phyloP scores from a whole-genome alignment of 2,888 invertebrate species.

The Lasius platythorax region DNA sequence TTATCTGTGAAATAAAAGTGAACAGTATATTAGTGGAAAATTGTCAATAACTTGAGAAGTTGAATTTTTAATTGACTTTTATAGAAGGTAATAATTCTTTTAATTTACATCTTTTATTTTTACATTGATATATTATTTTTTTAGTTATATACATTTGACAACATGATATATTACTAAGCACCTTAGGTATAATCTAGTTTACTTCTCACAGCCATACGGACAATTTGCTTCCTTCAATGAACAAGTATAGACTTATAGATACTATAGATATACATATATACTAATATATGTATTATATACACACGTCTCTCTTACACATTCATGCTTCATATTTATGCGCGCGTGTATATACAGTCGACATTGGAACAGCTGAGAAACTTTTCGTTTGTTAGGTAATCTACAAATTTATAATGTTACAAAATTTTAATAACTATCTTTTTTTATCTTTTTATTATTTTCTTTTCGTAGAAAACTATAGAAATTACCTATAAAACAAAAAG shows the following conservation, averaged over 20 bases:
- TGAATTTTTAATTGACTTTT: conserved; percentile 71
- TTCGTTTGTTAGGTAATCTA: conserved; percentile 10
- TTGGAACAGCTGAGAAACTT: conserved; percentile 19
- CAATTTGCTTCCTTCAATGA: conserved; percentile 85
- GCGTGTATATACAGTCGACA: conserved; percentile 46
- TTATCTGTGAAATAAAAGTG: conserved; percentile 50
- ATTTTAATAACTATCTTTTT: not conserved
- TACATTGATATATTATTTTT: conserved; percentile 84
- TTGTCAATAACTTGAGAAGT: conserved; percentile 67
- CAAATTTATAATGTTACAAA: not conserved
- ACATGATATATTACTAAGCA: conserved; percentile 85
- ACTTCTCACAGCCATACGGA: conserved; percentile 86
- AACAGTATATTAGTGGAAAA: conserved; percentile 13
- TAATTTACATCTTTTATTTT: conserved; percentile 79
- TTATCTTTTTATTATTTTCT: not conserved
- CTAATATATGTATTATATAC: conserved; percentile 28
- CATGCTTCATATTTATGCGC: conserved; percentile 53
- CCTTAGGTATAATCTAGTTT: conserved; percentile 86
- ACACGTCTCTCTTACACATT: conserved; percentile 61
- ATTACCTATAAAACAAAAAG: conserved; percentile 26
- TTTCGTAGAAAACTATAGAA: conserved; percentile 19
- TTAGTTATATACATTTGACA: conserved; percentile 84
- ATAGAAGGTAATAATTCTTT: conserved; percentile 78
- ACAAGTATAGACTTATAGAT: conserved; percentile 81
- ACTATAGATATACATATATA: conserved; percentile 64